phyloP scores from a whole-genome alignment of 2,888 invertebrate species.

The Scotopteryx bipunctaria region DNA sequence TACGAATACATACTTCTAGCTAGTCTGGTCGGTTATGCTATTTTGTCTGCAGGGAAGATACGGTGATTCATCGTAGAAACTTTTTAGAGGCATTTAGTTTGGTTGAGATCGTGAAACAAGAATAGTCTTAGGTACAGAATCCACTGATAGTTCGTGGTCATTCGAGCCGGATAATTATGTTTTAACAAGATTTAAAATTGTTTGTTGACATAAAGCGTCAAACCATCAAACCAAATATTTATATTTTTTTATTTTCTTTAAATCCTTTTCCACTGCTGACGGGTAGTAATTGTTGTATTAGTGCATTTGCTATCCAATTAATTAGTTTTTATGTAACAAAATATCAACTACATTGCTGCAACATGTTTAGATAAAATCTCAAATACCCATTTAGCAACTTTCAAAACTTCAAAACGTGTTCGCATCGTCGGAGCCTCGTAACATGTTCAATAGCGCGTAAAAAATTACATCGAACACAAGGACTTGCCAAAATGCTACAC shows the following conservation, averaged over 20 bases:
- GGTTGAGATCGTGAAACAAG: too few species aligned
- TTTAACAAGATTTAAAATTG: neutral
- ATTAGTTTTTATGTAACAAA: too few species aligned
- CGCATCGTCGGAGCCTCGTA: constrained; percentile 1
- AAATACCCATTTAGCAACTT: constrained; percentile 8
- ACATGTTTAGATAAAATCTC: neutral
- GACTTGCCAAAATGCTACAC: constrained; percentile 23
- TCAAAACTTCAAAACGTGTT: constrained; percentile 3
- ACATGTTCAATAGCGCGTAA: constrained; percentile 22
- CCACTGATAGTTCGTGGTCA: neutral
- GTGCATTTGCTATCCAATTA: too few species aligned
- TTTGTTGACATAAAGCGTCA: too few species aligned
- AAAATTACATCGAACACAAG: constrained; percentile 27
- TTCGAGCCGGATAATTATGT: neutral
- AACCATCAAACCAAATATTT: too few species aligned
- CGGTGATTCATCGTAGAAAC: constrained; percentile 18
- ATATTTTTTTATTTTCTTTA: too few species aligned
- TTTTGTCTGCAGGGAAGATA: constrained; percentile 2
- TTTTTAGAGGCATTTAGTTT: neutral
- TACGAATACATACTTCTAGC: too few species aligned
- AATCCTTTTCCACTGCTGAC: too few species aligned
- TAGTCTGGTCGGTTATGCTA: constrained; percentile 9
- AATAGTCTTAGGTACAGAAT: too few species aligned
- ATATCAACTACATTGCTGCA: too few species aligned
- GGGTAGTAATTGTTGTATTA: too few species aligned